phyloP scores from a whole-genome alignment of 64 coral and sea anemone genomes.

The Montipora foliosa region DNA sequence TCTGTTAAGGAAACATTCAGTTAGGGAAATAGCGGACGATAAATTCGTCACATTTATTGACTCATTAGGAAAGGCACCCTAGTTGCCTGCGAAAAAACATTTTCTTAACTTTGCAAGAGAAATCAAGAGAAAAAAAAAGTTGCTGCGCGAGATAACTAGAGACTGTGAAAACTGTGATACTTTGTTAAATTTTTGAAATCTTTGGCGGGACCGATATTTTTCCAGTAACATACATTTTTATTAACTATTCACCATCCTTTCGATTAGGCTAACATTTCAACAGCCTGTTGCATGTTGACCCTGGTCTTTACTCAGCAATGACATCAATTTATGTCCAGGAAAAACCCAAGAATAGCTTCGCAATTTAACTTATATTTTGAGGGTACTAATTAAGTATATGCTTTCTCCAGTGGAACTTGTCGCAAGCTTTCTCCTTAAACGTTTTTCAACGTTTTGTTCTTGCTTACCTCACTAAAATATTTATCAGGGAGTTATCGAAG shows the following conservation, averaged over 20 bases:
- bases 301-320: not conserved
- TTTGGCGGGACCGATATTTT: not conserved
- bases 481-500: not conserved
- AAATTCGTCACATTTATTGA: not conserved
- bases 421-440: not conserved
- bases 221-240: not conserved
- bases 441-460: not conserved
- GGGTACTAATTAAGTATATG: not conserved
- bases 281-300: not conserved
- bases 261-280: not conserved
- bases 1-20: conserved; percentile 4
- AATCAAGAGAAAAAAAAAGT: not conserved
- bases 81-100: not conserved
- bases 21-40: not conserved
- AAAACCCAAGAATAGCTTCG: not conserved
- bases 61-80: not conserved
- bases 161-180: not conserved
- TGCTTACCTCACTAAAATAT: not conserved
- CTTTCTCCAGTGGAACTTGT: not conserved
- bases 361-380: not conserved
- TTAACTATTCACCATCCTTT: not conserved
- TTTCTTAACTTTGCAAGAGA: not conserved
- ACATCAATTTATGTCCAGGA: not conserved
- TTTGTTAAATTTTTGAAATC: not conserved
- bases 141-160: not conserved